phyloP scores from a whole-genome alignment of 2,888 invertebrate genomes.

The Physocephala rufipes region DNA sequence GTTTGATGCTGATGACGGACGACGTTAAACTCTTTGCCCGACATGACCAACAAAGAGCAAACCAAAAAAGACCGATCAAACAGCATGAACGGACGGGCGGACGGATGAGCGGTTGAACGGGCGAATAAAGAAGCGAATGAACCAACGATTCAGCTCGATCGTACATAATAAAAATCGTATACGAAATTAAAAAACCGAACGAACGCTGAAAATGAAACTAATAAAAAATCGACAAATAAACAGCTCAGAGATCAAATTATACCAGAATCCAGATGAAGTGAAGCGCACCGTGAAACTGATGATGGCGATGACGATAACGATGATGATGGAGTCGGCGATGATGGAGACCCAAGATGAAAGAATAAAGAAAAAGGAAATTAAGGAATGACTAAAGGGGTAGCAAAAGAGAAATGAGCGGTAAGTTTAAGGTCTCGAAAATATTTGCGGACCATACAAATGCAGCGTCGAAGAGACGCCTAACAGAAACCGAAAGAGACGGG shows the following conservation, averaged over 20 bases:
- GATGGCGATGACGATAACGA: not conserved
- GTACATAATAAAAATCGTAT: too few relatives aligned
- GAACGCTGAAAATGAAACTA: constrained; percentile 11
- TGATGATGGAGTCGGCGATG: not conserved
- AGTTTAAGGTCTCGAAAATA: constrained; percentile 39
- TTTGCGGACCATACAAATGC: constrained; percentile 16
- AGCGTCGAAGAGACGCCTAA: not conserved
- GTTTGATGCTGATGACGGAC: constrained; percentile 29
- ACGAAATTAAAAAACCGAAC: constrained; percentile 14
- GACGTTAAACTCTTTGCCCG: constrained; percentile 18
- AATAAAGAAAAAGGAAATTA: too few relatives aligned
- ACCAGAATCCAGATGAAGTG: constrained; percentile 15
- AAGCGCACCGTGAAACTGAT: not conserved
- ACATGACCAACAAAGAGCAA: not conserved
- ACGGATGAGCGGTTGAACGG: not conserved
- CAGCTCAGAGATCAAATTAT: constrained; percentile 15
- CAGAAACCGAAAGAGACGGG: too few relatives aligned
- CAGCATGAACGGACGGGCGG: not conserved
- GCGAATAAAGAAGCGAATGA: not conserved
- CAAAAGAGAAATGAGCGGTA: constrained; percentile 8
- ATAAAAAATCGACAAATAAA: constrained; percentile 27
- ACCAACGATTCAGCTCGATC: not conserved
- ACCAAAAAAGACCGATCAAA: not conserved
- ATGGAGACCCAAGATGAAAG: too few relatives aligned
- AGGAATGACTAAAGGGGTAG: too few relatives aligned